Base-by-base conservation (phyloP, 2,797 vertebrate species). In the Sciurus carolinensis region DNA sequence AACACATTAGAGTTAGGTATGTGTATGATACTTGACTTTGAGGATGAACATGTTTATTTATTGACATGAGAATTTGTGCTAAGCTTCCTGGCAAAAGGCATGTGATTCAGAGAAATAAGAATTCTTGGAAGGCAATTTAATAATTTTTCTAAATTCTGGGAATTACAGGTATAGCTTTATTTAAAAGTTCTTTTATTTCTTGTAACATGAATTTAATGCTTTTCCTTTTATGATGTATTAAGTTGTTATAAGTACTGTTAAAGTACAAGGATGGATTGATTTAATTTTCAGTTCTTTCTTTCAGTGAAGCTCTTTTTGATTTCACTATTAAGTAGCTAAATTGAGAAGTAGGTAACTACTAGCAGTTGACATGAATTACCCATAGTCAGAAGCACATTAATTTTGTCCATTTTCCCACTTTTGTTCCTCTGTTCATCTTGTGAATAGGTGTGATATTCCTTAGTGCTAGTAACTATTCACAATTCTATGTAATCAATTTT, bases 261-360 rank as follows among this genome's bases (percentile, higher is more conserved):
- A 22, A 79, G 22, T 17, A 44, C 12, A 42, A 30, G 54, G 66
- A 67, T 71, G 8, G n/a, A 14, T 7, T 26, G 36, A 82, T 71
- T 71, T 71, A 14, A 87, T 83, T 89, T 95, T 96, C 42, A 62
- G 14, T 85, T 82, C 44, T 20, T 91, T 72, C 72, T 57, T 91
- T 67, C 12, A 11, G 1, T 17, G 81, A 75, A 77, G 42, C 88
- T 14, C 20, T 76, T 72, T 42, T 47, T 64, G 26, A 36, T 42
- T 62, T 95, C 13, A 30, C 28, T 28, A 18, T 59, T 62, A 76
- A 94, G 17, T 69, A 91, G 86, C 90, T 92, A n/a, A 84, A 66
- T 36, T 28, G 62, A 89, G 62, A 81, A 14, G 9, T 12, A n/a
- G 66, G 87, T 5, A 39, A 0, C n/a, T 66, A 0, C 11, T 39